A percentile compares a stretch with the other conserved stretches of the same genome.
Conservation (phyloP, 2,888 invertebrate genomes). For the Clivina fossor region DNA sequence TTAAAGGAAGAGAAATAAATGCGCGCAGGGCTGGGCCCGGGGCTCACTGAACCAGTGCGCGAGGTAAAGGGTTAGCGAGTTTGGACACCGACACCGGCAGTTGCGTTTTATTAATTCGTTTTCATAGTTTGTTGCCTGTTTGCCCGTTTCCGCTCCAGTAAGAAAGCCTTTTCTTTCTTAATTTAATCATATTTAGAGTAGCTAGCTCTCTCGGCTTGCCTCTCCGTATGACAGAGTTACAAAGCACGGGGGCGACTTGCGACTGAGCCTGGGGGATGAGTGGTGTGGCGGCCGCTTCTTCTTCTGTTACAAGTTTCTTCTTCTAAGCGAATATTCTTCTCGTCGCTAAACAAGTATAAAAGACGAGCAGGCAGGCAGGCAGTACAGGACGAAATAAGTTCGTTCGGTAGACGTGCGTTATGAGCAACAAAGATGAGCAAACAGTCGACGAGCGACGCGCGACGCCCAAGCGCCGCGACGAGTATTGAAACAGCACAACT, state of each 20-base stretch:
- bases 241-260: too few species aligned
- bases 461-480: too few species aligned
- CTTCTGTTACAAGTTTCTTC: too few species aligned
- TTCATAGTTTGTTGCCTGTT: conserved; percentile 41
- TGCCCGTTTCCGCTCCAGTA: conserved; percentile 47
- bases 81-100: conserved; percentile 28
- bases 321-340: conserved; percentile 48
- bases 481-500: conserved; percentile 39
- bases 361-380: conserved; percentile 37
- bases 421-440: conserved; percentile 38
- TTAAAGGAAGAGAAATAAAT: too few species aligned
- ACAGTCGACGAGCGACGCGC: too few species aligned
- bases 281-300: conserved; percentile 43
- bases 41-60: too few species aligned
- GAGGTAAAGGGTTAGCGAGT: too few species aligned
- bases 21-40: too few species aligned
- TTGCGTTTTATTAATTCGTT: conserved; percentile 43
- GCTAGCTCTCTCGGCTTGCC: too few species aligned
- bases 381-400: conserved; percentile 48
- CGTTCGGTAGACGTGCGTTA: conserved; percentile 46
- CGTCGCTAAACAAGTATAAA: conserved; percentile 42
- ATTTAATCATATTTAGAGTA: conserved; percentile 52
- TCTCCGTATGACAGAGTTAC: too few species aligned
- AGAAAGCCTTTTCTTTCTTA: conserved; percentile 51
- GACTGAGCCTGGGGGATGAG: too few species aligned